Evolutionary conservation across 2,888 invertebrate species (phyloP).

Genomic region (Drosophila phalerata): DNA sequence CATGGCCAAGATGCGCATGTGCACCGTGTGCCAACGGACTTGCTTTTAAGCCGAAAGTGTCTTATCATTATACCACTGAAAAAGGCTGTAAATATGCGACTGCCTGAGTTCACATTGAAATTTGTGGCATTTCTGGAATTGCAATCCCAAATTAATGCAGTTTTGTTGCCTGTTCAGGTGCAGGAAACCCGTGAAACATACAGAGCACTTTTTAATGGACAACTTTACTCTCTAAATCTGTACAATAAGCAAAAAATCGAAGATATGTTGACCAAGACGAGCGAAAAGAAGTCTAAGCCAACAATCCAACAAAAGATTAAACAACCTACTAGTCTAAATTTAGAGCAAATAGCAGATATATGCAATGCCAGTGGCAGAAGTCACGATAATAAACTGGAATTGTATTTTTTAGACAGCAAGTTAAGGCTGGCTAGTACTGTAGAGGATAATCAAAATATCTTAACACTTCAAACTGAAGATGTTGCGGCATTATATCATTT

Average conservation of each 20-base stretch:
- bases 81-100: conserved; percentile 25
- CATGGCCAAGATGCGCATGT: conserved; percentile 45
- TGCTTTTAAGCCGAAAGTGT: conserved; percentile 63
- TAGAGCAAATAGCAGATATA: conserved; percentile 33
- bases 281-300: neutral
- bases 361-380: conserved; percentile 31
- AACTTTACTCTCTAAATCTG: conserved; percentile 24
- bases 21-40: conserved; percentile 65
- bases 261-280: neutral
- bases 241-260: conserved; percentile 13
- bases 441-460: conserved; percentile 10
- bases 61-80: conserved; percentile 65
- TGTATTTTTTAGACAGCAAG: conserved; percentile 55
- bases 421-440: conserved; percentile 15
- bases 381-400: conserved; percentile 17
- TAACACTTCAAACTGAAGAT: conserved; percentile 48
- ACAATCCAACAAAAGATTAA: conserved; percentile 39
- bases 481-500: conserved; percentile 64
- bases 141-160: conserved; percentile 47
- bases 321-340: conserved; percentile 2
- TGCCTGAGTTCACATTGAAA: conserved; percentile 69
- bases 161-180: conserved; percentile 51
- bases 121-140: conserved; percentile 58
- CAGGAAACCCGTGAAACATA: conserved; percentile 35
- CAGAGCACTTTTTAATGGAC: conserved; percentile 53